Conservation (phyloP, 2,113 vertebrate species). For the Felis catus region DNA sequence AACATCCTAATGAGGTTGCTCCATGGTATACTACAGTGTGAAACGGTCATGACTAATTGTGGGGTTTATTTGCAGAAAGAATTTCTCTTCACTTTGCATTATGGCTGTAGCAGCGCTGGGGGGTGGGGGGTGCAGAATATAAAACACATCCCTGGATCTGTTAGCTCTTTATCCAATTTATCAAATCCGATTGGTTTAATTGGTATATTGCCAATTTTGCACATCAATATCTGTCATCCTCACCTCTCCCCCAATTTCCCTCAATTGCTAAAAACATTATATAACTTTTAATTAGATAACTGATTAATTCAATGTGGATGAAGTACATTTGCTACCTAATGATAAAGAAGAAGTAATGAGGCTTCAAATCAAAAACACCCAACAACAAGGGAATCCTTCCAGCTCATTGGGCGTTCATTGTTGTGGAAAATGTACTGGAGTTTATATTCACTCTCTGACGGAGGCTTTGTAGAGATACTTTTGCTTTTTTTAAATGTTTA, state of each 20-base stretch:
- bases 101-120: background rate
- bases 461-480: background rate
- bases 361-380: background rate
- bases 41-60: background rate
- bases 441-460: background rate
- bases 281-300: slow-evolving; percentile 46
- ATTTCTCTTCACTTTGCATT: background rate
- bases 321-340: slow-evolving; percentile 43
- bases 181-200: slow-evolving; percentile 31
- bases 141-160: background rate
- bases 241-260: background rate
- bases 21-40: background rate
- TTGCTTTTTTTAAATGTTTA: background rate
- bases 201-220: background rate
- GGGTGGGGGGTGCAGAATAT: background rate
- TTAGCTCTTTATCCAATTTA: slow-evolving; percentile 26
- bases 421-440: background rate
- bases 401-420: background rate
- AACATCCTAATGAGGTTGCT: background rate
- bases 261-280: slow-evolving; percentile 23
- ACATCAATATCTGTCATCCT: background rate
- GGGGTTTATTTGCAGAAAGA: background rate
- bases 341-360: slow-evolving; percentile 27
- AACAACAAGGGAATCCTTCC: background rate
- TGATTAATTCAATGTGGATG: slow-evolving; percentile 9